Evolutionary conservation across 2,888 invertebrate species (phyloP).

Genomic region (Formica aserva): DNA sequence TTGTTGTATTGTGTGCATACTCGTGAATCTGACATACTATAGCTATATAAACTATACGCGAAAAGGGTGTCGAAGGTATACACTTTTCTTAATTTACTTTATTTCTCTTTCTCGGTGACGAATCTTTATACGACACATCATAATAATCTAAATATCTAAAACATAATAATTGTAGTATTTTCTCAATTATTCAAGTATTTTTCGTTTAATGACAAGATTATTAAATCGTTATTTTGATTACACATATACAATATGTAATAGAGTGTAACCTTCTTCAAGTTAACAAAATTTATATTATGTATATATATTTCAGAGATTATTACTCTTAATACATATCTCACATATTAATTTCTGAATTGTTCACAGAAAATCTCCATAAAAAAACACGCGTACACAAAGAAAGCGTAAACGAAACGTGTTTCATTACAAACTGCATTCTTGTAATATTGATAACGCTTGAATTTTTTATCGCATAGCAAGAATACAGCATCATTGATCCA

Average conservation of each 20-base stretch:
- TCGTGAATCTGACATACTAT: slow-evolving; percentile 53
- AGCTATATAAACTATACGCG: slow-evolving; percentile 41
- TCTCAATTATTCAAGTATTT: neutral
- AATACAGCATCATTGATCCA: neutral
- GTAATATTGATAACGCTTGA: neutral
- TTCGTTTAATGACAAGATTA: neutral
- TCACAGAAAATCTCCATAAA: neutral
- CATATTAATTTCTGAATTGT: neutral
- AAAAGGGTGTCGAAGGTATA: slow-evolving; percentile 54
- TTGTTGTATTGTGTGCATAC: slow-evolving; percentile 54
- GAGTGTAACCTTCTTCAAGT: neutral
- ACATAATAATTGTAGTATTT: neutral
- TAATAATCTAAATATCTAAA: neutral
- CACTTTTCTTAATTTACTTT: slow-evolving; percentile 57
- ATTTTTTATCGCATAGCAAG: neutral
- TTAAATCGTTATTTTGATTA: neutral
- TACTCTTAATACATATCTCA: neutral
- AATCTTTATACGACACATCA: slow-evolving; percentile 62
- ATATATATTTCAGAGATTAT: neutral
- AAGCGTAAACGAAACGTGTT: neutral
- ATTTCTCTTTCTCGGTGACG: slow-evolving; percentile 62
- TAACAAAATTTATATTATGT: neutral
- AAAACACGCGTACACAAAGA: neutral
- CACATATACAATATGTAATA: neutral
- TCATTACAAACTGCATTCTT: neutral